phyloP scores from a whole-genome alignment of 2,113 vertebrate genomes.

The Ammodramus savannarum region DNA sequence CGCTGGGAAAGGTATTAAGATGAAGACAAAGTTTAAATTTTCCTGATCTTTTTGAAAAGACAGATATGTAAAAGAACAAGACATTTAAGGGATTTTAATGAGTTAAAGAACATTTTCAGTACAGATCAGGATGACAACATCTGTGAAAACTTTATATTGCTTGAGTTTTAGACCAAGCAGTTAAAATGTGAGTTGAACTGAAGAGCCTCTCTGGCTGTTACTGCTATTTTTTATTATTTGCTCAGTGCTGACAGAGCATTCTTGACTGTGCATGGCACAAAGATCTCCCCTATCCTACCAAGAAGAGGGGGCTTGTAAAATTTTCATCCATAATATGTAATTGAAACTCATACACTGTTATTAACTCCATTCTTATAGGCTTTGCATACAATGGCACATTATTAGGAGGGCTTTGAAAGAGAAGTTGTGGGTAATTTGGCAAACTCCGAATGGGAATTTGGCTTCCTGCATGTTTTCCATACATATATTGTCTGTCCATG shows the following conservation, averaged over 20 bases:
- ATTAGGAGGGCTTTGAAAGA: background rate
- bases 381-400: background rate
- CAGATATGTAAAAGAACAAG: background rate
- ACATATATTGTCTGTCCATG: background rate
- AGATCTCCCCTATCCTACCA: background rate
- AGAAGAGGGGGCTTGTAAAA: background rate
- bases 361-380: background rate
- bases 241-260: background rate
- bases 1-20: background rate
- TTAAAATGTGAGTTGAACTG: background rate
- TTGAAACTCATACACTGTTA: background rate
- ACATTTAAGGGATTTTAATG: background rate
- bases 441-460: background rate
- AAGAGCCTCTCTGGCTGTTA: background rate
- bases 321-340: slow-evolving; percentile 5
- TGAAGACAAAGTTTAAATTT: background rate
- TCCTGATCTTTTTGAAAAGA: background rate
- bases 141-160: background rate
- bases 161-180: background rate
- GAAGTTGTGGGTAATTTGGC: slow-evolving; percentile 1
- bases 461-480: slow-evolving; percentile 4
- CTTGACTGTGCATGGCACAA: background rate
- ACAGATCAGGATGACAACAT: background rate
- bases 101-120: background rate
- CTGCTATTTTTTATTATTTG: background rate